These are phyloP conservation scores for Agrotis puta DNA, from an alignment of 2,888 invertebrate genomes.

Conservation along the genomic window DNA sequence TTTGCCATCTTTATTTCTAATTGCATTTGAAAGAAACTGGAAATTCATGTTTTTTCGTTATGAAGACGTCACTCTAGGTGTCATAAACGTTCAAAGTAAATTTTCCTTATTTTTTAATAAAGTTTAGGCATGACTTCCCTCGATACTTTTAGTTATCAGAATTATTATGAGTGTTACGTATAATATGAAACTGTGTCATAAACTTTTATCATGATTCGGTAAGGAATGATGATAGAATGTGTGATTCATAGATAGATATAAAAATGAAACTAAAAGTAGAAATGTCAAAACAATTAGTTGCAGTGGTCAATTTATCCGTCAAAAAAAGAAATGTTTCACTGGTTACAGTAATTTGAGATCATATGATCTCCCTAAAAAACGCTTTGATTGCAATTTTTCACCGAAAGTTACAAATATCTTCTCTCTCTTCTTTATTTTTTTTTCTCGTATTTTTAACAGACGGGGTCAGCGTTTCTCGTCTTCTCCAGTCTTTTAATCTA, in stretches of 20 bases:
- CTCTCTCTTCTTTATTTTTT: neutral
- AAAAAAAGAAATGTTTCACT: neutral
- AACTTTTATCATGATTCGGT: neutral
- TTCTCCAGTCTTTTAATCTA: neutral
- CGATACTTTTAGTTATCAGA: neutral
- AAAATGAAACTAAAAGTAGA: neutral
- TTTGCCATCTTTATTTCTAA: constrained; percentile 19
- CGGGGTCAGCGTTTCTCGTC: neutral
- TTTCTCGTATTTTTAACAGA: no score
- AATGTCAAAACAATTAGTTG: neutral
- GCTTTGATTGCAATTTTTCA: neutral
- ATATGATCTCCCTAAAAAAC: neutral
- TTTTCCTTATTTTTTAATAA: constrained; percentile 4
- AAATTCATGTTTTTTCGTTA: constrained; percentile 26
- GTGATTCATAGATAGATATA: neutral
- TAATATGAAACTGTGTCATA: neutral
- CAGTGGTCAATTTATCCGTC: neutral
- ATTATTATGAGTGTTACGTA: constrained; percentile 3
- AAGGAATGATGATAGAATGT: constrained; percentile 11
- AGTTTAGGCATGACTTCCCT: neutral
- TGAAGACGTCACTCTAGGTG: neutral
- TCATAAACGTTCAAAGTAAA: neutral
- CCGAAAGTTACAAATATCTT: neutral
- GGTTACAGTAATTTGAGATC: neutral
- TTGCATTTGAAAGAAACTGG: constrained; percentile 32